Conservation (phyloP, 2,888 invertebrate genomes). For the Andrena minutula region DNA sequence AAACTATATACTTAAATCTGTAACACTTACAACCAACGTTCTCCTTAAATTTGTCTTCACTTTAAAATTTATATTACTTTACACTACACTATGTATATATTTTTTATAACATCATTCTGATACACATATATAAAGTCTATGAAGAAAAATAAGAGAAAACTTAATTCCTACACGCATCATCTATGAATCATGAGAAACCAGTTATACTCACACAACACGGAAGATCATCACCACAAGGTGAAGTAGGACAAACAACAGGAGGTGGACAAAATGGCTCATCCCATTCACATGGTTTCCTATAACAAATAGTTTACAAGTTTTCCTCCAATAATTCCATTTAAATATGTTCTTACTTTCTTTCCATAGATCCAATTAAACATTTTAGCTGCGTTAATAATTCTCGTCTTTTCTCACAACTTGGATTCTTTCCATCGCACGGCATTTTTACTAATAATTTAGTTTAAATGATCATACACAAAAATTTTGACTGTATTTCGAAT, state of each 20-base stretch:
- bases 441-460: constrained; percentile 66
- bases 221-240: constrained; percentile 39
- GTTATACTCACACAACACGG: constrained; percentile 73
- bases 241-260: constrained; percentile 70
- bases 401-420: constrained; percentile 79
- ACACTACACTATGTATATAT: no score
- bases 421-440: constrained; percentile 82
- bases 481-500: constrained; percentile 39
- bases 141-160: no score
- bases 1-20: no score
- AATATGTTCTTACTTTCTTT: constrained; percentile 74
- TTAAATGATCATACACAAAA: constrained; percentile 23
- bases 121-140: no score
- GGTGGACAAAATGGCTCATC: constrained; percentile 78
- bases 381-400: constrained; percentile 80
- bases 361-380: constrained; percentile 82
- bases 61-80: no score
- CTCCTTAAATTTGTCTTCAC: no score
- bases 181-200: not conserved
- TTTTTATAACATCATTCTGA: no score
- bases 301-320: constrained; percentile 17
- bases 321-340: not conserved
- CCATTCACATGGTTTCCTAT: constrained; percentile 83
- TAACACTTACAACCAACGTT: no score
- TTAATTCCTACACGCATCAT: not conserved